Percentiles rank a stretch among this genome's conserved stretches.
Conservation (phyloP, 2,888 invertebrate species). For the Chelonus formosanus region DNA sequence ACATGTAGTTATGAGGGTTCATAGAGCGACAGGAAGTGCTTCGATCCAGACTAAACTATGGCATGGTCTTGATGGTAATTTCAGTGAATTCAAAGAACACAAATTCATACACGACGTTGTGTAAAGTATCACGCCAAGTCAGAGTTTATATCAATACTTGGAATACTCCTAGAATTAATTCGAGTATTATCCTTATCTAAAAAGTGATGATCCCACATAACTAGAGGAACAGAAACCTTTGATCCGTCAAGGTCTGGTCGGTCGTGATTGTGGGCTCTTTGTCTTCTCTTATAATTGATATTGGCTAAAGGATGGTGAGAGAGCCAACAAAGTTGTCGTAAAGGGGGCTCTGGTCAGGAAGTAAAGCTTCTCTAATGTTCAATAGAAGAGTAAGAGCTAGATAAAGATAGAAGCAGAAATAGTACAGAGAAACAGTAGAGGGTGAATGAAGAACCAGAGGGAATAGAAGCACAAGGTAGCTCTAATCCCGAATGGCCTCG, state of each 20-base stretch:
- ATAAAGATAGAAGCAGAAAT: slow-evolving; percentile 32
- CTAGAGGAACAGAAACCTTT: slow-evolving; percentile 48
- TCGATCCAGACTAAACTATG: slow-evolving; percentile 46
- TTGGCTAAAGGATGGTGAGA: slow-evolving; percentile 51
- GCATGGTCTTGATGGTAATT: slow-evolving; percentile 48
- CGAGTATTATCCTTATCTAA: slow-evolving; percentile 63
- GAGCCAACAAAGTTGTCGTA: slow-evolving; percentile 34
- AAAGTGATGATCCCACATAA: slow-evolving; percentile 60
- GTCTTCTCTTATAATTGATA: slow-evolving; percentile 66
- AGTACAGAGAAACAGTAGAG: slow-evolving; percentile 22
- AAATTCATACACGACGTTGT: background rate
- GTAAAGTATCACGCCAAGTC: no score
- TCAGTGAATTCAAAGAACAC: slow-evolving; percentile 15
- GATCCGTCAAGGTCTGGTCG: slow-evolving; percentile 62
- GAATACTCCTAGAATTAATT: slow-evolving; percentile 52
- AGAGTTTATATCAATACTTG: slow-evolving; percentile 4
- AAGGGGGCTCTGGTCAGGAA: slow-evolving; percentile 39
- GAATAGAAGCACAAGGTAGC: slow-evolving; percentile 43
- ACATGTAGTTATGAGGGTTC: slow-evolving; percentile 34
- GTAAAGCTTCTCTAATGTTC: slow-evolving; percentile 35
- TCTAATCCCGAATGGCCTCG: slow-evolving; percentile 58
- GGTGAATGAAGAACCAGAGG: slow-evolving; percentile 21
- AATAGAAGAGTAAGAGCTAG: slow-evolving; percentile 29
- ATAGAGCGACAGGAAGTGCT: slow-evolving; percentile 42
- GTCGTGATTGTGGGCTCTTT: slow-evolving; percentile 61